These are phyloP conservation scores for Fulmarus glacialis DNA, from an alignment of 2,113 vertebrate genomes.

Conservation along the genomic window DNA sequence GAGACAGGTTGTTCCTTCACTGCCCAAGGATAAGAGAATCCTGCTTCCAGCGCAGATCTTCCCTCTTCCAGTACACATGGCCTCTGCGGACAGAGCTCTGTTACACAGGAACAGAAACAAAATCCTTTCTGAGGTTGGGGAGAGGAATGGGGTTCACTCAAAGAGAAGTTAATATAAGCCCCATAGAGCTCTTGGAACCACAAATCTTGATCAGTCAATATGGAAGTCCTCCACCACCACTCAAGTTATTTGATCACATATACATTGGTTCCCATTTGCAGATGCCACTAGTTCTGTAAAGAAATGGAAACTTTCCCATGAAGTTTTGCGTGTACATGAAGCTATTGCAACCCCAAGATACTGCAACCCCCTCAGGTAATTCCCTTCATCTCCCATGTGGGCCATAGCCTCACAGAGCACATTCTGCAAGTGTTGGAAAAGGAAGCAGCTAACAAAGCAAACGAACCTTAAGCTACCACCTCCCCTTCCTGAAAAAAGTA, in stretches of 20 bases:
- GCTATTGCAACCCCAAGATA: not conserved
- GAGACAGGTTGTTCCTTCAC: not conserved
- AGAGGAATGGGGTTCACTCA: not conserved
- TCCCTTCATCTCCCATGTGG: not conserved
- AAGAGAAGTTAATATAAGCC: not conserved
- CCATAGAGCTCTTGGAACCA: not conserved
- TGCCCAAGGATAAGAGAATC: not conserved
- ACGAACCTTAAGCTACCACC: not conserved
- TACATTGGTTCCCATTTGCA: not conserved
- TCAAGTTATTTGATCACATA: not conserved
- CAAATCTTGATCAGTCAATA: not conserved
- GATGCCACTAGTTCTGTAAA: not conserved
- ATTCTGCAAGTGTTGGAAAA: not conserved
- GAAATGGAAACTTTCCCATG: not conserved
- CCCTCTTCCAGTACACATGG: not conserved
- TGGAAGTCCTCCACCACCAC: not conserved
- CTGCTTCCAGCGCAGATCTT: not conserved
- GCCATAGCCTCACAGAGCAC: not conserved
- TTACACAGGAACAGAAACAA: not conserved
- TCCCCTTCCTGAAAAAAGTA: not conserved
- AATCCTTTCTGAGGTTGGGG: not conserved
- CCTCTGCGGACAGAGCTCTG: not conserved
- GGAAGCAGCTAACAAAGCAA: not conserved
- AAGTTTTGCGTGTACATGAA: rapidly evolving
- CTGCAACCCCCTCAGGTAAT: not conserved